Evolutionary conservation across 2,888 invertebrate genomes (phyloP).

Genomic region (Molanna angustata): DNA sequence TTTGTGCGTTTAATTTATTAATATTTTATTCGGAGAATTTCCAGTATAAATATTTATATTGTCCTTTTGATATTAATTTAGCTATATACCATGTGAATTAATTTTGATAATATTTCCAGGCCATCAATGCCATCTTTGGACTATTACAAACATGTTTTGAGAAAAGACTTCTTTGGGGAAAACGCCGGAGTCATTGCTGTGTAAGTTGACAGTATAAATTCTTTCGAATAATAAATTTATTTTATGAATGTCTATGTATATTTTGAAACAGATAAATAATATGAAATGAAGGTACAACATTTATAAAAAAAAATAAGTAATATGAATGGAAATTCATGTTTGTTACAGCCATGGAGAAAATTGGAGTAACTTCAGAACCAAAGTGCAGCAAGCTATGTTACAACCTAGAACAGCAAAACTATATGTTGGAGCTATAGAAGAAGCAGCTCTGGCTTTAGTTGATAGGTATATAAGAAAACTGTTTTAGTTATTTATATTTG

Average conservation of each 20-base stretch:
- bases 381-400: conserved; percentile 67
- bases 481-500: no score
- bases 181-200: conserved; percentile 70
- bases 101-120: conserved; percentile 49
- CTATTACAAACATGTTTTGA: conserved; percentile 67
- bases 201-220: conserved; percentile 48
- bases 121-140: conserved; percentile 75
- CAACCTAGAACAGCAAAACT: conserved; percentile 61
- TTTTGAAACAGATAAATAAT: background rate
- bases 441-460: conserved; percentile 59
- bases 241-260: background rate
- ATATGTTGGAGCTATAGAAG: conserved; percentile 59
- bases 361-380: conserved; percentile 65
- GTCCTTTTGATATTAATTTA: no score
- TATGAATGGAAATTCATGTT: background rate
- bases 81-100: no score
- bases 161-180: conserved; percentile 66
- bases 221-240: background rate
- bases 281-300: background rate
- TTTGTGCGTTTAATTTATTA: no score
- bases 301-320: background rate
- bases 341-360: conserved; percentile 63
- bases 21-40: no score
- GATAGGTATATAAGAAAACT: no score
- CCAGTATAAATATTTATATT: no score